A percentile compares a stretch with the other conserved stretches of the same genome.
These are phyloP conservation scores for Tapera naevia DNA, from an alignment of 2,797 vertebrate species.

Conservation along the genomic window DNA sequence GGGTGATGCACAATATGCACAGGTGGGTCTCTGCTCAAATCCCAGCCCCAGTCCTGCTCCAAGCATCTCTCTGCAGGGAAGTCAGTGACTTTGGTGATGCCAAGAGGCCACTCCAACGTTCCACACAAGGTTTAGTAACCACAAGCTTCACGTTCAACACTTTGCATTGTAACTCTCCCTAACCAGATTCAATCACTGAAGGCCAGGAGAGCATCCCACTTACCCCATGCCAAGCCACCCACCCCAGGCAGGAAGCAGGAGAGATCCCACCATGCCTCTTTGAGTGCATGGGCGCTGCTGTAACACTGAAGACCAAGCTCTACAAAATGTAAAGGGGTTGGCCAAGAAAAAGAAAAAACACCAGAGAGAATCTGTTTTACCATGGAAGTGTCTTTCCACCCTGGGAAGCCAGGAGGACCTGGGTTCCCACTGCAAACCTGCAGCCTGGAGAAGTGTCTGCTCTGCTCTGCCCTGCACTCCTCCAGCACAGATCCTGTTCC, in stretches of 20 bases:
- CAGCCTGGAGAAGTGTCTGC: neutral
- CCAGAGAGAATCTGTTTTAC: neutral
- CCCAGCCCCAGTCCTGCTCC: neutral
- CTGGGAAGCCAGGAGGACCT: accelerated
- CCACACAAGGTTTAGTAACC: neutral
- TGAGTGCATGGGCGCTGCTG: accelerated
- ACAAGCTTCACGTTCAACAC: neutral
- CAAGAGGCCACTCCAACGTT: neutral
- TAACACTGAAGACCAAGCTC: neutral
- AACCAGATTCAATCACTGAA: neutral
- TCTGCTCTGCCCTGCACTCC: neutral
- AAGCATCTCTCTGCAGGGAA: neutral
- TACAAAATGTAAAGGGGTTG: accelerated
- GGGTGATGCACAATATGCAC: accelerated
- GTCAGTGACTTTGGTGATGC: accelerated
- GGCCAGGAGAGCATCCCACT: neutral
- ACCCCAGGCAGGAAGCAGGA: accelerated
- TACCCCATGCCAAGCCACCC: neutral
- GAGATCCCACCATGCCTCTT: neutral
- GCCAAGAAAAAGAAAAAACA: neutral
- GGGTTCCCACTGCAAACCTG: neutral
- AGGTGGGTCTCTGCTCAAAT: accelerated
- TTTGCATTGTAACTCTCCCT: accelerated
- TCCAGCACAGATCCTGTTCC: neutral
- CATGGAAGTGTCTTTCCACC: neutral